These are phyloP conservation scores for Amniataba percoides DNA, from an alignment of 2,797 vertebrate genomes.

Conservation along the genomic window DNA sequence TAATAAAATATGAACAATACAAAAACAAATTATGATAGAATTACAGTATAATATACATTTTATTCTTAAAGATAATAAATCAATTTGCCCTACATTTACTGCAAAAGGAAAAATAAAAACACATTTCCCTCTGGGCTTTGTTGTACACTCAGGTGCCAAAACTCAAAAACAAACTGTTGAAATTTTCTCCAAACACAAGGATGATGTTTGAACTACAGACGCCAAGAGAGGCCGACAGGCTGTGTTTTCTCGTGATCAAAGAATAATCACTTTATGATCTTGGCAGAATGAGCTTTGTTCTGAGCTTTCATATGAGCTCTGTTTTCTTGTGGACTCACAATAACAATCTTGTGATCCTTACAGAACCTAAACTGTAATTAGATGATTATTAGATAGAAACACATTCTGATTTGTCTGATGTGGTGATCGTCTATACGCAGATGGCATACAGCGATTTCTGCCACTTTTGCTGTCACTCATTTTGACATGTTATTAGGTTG, in stretches of 20 bases:
- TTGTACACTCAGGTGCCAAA: slow-evolving; percentile 1
- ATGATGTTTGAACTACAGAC: slow-evolving; percentile 16
- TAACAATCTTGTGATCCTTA: not conserved
- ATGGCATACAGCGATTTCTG: not conserved
- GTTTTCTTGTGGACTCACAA: not conserved
- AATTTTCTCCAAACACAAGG: slow-evolving; percentile 1
- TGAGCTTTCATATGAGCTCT: too few relatives aligned
- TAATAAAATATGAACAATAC: not conserved
- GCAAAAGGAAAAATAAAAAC: not conserved
- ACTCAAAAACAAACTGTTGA: not conserved
- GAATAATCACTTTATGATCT: slow-evolving; percentile 1
- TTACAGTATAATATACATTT: too few relatives aligned
- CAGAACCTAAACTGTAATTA: not conserved
- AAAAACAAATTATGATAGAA: not conserved
- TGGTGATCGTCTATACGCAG: not conserved
- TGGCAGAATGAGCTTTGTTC: not conserved
- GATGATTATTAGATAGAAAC: not conserved
- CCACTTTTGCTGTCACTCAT: not conserved
- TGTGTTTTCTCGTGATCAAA: slow-evolving; percentile 21
- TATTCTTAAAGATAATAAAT: not conserved
- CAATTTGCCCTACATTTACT: not conserved
- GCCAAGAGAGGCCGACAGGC: not conserved
- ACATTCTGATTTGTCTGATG: not conserved
- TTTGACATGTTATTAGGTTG: not conserved
- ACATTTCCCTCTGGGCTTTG: not conserved